Evolutionary conservation across 2,888 invertebrate species (phyloP), one percentile per base, ranked within the genome.

Genomic region (Sminthurides aquaticus): DNA sequence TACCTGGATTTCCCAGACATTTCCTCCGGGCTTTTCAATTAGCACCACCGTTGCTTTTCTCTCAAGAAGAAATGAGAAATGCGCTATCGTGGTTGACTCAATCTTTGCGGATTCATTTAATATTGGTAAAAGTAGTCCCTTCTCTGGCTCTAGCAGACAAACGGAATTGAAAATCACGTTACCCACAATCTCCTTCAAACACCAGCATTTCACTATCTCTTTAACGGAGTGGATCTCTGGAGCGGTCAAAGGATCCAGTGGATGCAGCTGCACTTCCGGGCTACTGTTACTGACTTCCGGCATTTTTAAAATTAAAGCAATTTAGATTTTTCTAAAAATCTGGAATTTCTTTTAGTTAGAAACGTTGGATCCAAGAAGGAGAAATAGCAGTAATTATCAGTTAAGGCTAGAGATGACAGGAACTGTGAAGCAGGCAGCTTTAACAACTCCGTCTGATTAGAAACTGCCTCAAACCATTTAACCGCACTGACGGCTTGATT

Each of bases 111-210:
- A 3, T 3, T 34, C 48, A 8, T 34, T 22, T n/a, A 71, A 59
- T 11, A 56, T 25, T 1, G 71, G 67, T 11, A 67, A 58, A 2
- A 71, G 57, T 18, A 60, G 56, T 11, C 52, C 22, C 34, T 72
- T 72, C 15, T 61, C 57, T 1, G 72, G 72, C 24, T 72, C 72
- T 27, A 66, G 28, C 3, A 72, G 58, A 15, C 49, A 27, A 26
- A 72, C 69, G 3, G 69, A 71, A 52, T 72, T 72, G 49, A 72
- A 72, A 54, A 68, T 20, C 5, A 18, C 5, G 5, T 22, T 52
- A 5, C 20, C 67, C 67, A 67, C 69, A 22, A 61, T 48, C 22
- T 48, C 24, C 24, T 62, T 62, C n/a, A 61, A 58, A 64, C 65
- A 54, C 24, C 62, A 65, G 3, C 59, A 64, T 43, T 57, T 43